Base-by-base conservation (phyloP, 1,140 invertebrate genomes). In the Drosophila sulfurigaster region DNA sequence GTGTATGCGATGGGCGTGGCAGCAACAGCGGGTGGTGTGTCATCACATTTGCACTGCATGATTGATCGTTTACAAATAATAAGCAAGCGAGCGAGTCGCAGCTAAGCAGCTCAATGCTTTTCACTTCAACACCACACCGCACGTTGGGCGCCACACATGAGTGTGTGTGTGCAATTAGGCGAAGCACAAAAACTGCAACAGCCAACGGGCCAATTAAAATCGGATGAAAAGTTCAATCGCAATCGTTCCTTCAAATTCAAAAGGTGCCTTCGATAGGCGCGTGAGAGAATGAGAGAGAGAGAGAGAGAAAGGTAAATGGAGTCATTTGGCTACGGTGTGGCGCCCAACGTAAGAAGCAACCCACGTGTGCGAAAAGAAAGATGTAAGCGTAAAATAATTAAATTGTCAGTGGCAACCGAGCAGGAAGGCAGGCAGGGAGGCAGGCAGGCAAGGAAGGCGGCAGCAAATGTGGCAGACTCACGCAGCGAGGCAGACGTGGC, bases 61-160 rank as follows among this genome's bases (percentile, higher is more conserved):
- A 85, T 85, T 86, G 78, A 85, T 85, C 82, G 82, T 79, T 85
- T 85, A 86, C 82, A 86, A 85, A 85, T 86, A 85, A 38, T 10
- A 38, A 38, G 35, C 35, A 10, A 75, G 77, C 73, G 75, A 38
- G 41, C 20, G 45, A 8, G 35, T n/a, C 41, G 41, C 38, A 10
- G 38, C n/a, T 43, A 52, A 62, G 51, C 64, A 57, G 65, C 65
- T 41, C 46, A 51, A 59, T 15, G 51, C 32, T n/a, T 43, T 38
- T 5, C 41, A 43, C 6, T 38, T 38, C 7, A 35, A 35, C 5
- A n/a, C 3, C 41, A 15, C 16, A 43, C 8, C 41, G 51, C 58
- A 45, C 46, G 35, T 69, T 38, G 41, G 65, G 49, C 28, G 35
- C 67, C 35, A 56, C 38, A 10, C 20, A 25, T 25, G 20, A 4